Evolutionary conservation across 2,113 vertebrate species (phyloP), one percentile per base, ranked within the genome.

Genomic region (Dermatemys mawii): DNA sequence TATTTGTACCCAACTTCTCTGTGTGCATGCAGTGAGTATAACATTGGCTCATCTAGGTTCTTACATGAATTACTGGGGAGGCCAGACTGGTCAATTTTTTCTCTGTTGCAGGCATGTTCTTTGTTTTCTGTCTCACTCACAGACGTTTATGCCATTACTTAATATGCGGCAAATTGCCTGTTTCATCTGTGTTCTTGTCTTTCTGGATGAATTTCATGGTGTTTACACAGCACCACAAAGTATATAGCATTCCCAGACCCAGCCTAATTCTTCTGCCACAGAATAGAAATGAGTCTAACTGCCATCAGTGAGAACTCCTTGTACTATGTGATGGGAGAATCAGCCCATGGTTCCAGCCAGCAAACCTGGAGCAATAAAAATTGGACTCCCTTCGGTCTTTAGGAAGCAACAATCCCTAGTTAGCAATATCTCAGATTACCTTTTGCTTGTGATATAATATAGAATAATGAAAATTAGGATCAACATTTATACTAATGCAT

Each of bases 141-240:
- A 93, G 90, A 35, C 78, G 82, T 94, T 90, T 83, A 90, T 93
- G 93, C 63, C 87, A 90, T 87, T 87, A n/a, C 83, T 90, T 82
- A 67, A 88, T 51, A 1, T 13, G 83, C 83, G 94, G 78, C 92
- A 95, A 73, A 93, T 82, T 89, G 91, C 78, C 90, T 95, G 88
- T 85, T 27, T 96, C 95, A 90, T 96, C 90, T 63, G 84, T 93
- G 90, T 92, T 84, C 81, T 82, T 85, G 86, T 1, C 88, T 95
- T 91, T 57, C 91, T 89, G 86, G 78, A 89, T 95, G 91, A 35
- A 38, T 91, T 94, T 92, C 91, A 87, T 82, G 90, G 73, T 97
- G 96, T 97, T 96, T 97, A 96, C 95, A 86, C 24, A 94, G 90
- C 92, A 95, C 94, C 96, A 89, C 93, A 97, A 96, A 96, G 90